Base-by-base conservation (phyloP, 2,113 vertebrate species). In the Rafetus swinhoei region DNA sequence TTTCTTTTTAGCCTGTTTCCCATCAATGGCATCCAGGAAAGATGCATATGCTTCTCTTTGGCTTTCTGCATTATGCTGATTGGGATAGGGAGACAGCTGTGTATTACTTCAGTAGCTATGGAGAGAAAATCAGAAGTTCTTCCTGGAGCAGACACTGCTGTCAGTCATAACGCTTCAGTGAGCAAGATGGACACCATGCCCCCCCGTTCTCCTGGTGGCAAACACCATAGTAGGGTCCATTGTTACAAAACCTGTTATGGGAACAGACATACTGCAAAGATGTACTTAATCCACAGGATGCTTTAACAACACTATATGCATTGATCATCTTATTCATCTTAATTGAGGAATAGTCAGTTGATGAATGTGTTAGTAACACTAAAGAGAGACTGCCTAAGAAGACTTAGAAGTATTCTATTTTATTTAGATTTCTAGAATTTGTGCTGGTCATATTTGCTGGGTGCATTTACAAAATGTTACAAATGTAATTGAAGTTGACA, bases 401-500 rank as follows among this genome's bases (percentile, higher is more conserved):
- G 32, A 88, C 32, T 82, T 88, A 50, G 86, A 45, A 87, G 80
- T 3, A 3, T 19, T 86, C 1, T 82, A 0, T 77, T 87, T 74
- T 81, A 81, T 56, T 86, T 87, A 84, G 74, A 29, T 84, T 54
- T 39, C 13, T 60, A 60, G 79, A 50, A n/a, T 14, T 32, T 88
- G 57, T 82, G 85, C 93, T 91, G 85, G 27, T 90, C 90, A 82
- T 79, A n/a, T 87, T 90, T 86, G 81, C 88, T 90, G 79, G 81
- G 77, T 88, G 74, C 83, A 27, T 0, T 35, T 81, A 25, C 79
- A 86, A 82, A 92, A 85, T 81, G 88, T 92, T 81, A 93, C 65
- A 87, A 60, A 82, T 93, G 74, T 88, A 95, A 96, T 95, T 92
- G 91, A 76, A 55, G 88, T 45, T 97, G 97, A 88, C 91, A 6